Evolutionary conservation across 2,797 vertebrate species (phyloP).

Genomic region (Tauraco hartlaubi): DNA sequence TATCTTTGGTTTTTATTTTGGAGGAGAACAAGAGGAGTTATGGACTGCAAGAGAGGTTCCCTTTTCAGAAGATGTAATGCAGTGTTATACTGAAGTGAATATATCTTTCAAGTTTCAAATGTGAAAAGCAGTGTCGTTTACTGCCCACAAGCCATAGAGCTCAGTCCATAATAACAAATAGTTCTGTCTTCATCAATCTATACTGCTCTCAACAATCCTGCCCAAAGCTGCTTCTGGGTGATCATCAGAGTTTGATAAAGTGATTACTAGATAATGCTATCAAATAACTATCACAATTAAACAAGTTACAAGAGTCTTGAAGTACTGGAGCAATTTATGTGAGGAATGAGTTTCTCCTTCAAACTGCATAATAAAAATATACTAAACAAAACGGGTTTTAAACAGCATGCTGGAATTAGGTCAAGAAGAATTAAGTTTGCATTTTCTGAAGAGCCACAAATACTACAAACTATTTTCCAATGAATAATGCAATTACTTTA

Average conservation of each 20-base stretch:
- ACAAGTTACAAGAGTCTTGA: slow-evolving; percentile 65
- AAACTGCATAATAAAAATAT: slow-evolving; percentile 60
- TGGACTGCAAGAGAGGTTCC: background rate
- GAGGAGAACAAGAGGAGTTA: slow-evolving; percentile 6
- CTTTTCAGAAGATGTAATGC: background rate
- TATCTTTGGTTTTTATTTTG: background rate
- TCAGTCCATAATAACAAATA: slow-evolving; percentile 13
- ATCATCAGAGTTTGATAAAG: slow-evolving; percentile 75
- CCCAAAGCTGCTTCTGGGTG: slow-evolving; percentile 65
- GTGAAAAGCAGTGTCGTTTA: slow-evolving; percentile 23
- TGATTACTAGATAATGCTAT: slow-evolving; percentile 77
- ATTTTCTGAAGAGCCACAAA: slow-evolving; percentile 52
- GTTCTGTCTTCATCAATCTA: slow-evolving; percentile 51
- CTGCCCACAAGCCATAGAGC: background rate
- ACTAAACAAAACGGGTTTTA: slow-evolving; percentile 41
- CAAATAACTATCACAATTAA: slow-evolving; percentile 75
- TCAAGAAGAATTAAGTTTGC: slow-evolving; percentile 43
- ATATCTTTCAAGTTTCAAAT: background rate
- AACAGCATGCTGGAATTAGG: background rate
- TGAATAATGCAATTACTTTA: slow-evolving; percentile 17
- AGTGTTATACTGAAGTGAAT: slow-evolving; percentile 22
- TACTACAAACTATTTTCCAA: background rate
- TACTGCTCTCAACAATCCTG: slow-evolving; percentile 40
- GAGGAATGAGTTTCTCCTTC: slow-evolving; percentile 76
- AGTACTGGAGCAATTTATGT: slow-evolving; percentile 66